phyloP scores from a whole-genome alignment of 2,888 invertebrate species.

The Trachelus troglodyta region DNA sequence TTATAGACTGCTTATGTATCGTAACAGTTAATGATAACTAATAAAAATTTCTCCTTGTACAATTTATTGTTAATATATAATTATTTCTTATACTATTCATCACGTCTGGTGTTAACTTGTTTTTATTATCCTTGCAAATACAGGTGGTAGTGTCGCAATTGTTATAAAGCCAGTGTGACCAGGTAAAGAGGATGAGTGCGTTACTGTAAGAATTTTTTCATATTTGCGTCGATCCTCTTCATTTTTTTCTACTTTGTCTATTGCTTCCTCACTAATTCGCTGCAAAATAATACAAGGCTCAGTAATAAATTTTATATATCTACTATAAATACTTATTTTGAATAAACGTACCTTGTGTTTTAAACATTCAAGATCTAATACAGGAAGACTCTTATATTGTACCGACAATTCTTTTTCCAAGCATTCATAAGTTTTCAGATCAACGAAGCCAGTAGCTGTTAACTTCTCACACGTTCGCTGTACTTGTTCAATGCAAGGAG shows the following conservation, averaged over 20 bases:
- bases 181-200: slow-evolving; percentile 79
- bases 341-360: slow-evolving; percentile 71
- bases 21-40: neutral
- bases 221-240: slow-evolving; percentile 62
- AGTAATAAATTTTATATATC: neutral
- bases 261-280: slow-evolving; percentile 46
- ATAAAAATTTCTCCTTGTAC: neutral
- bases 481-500: slow-evolving; percentile 99
- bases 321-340: neutral
- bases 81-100: neutral
- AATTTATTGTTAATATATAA: neutral
- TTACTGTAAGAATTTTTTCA: slow-evolving; percentile 74
- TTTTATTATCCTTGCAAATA: slow-evolving; percentile 64
- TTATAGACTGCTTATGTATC: neutral
- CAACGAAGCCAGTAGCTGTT: slow-evolving; percentile 80
- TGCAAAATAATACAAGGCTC: slow-evolving; percentile 19
- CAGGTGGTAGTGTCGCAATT: slow-evolving; percentile 87
- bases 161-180: slow-evolving; percentile 98
- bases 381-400: slow-evolving; percentile 73
- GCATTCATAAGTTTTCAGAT: slow-evolving; percentile 89
- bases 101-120: neutral
- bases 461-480: slow-evolving; percentile 86
- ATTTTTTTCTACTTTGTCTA: slow-evolving; percentile 66
- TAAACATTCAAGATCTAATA: slow-evolving; percentile 78
- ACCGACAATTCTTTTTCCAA: slow-evolving; percentile 83